Base-by-base conservation (phyloP, 2,888 invertebrate species). In the Sesamia inferens region DNA sequence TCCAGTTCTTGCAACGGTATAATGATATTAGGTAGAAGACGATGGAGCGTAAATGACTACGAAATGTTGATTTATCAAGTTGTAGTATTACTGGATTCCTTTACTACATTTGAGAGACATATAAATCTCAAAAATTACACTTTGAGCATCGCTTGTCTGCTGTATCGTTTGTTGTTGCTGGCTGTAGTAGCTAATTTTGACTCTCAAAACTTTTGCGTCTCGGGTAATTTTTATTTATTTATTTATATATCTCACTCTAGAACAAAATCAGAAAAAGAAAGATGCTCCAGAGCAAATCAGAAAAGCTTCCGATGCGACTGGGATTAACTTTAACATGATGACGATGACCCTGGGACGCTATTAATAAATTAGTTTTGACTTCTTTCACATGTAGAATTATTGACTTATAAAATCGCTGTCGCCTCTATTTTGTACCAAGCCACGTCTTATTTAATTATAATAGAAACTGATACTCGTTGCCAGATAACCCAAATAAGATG, bases 361-460 rank as follows among this genome's bases (percentile, higher is more conserved):
- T 31, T 31, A 31, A 31, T 31, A 31, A 31, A 31, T 31, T 31
- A 31, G 5, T 31, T 58, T 58, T 58, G 19, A 31, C 19, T 58
- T 0, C n/a, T 44, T 8, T 55, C 13, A 22, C 14, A 14, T 11
- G 0, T 24, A 51, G 11, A 1, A 31, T n/a, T 47, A 24, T 54
- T 54, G 42, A 6, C 4, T 31, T 5, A 22, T 14, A n/a, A 48
- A 16, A 71, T 62, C 85, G 83, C 81, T 78, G 0, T 4, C 16
- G 24, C n/a, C 7, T n/a, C 1, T 62, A 0, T 8, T 51, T 82
- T 75, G 16, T 0, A n/a, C 70, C 68, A 58, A 10, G 63, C 14
- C 42, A 16, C 62, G n/a, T 74, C 77, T 85, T 85, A 84, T 86
- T 86, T 86, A 88, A 87, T 87, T 88, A 87, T 81, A 81, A 88